Base-by-base conservation (phyloP, 1,140 invertebrate species). In the Andricus grossulariae region DNA sequence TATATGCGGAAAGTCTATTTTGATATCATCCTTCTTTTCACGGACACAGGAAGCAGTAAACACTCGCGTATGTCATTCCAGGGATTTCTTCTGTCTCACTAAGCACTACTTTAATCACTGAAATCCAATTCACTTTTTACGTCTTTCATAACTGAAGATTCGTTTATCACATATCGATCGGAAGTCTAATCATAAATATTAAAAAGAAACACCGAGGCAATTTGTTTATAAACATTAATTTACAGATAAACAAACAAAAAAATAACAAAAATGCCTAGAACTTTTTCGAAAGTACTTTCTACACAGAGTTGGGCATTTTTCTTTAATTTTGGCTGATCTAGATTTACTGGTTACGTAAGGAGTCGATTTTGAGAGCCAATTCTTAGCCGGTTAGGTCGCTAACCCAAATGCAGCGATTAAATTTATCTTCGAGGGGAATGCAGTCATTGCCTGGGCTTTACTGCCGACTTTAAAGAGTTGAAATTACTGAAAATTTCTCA, bases 331-430 rank as follows among this genome's bases (percentile, higher is more conserved):
- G 25, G 13, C 60, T 66, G 21, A n/a, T 73, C 51, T 25, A 49
- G 57, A 52, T 80, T 71, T 39, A 74, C 54, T 51, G 32, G 73
- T 16, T 75, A 84, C 83, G 81, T 73, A 84, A 66, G 45, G 60
- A 66, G 60, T 66, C 15, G 60, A 66, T 66, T 66, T 66, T 66
- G 21, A 39, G 60, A 66, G 60, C 60, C 60, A 66, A 66, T 66
- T 39, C 79, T 79, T 74, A 51, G 81, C 75, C 76, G 78, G 76
- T 74, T 77, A 74, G 75, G 77, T 80, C 80, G 82, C 79, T 82
- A 86, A 84, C 79, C 76, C 82, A 82, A 86, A 83, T 85, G 72
- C 81, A 80, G 77, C 66, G 80, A 85, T 84, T 84, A 87, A 85
- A 87, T 87, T 85, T 82, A 81, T 85, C 83, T 73, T 73, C 70